Percentiles rank a stretch among this genome's conserved stretches.
These are phyloP conservation scores for Xerus rutilus DNA, from an alignment of 2,797 vertebrate genomes.

Conservation along the genomic window DNA sequence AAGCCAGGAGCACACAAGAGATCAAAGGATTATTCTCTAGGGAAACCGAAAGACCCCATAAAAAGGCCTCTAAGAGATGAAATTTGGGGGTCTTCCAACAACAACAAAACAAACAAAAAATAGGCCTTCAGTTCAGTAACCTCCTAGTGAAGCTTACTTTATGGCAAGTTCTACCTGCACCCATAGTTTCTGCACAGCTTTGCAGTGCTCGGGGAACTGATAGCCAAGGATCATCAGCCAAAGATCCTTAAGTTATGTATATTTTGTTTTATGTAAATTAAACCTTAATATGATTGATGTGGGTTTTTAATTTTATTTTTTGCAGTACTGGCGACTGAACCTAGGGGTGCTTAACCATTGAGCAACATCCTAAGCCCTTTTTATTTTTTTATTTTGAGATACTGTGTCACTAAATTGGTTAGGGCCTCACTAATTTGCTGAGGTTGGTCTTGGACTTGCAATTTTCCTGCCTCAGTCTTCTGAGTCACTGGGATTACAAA, in stretches of 20 bases:
- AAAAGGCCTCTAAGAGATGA: constrained; percentile 17
- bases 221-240: neutral
- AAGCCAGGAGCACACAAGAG: neutral
- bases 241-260: constrained; percentile 38
- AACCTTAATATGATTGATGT: constrained; percentile 1
- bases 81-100: constrained; percentile 26
- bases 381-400: too few relatives aligned
- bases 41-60: neutral
- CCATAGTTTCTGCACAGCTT: constrained; percentile 31
- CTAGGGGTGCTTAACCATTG: too few relatives aligned
- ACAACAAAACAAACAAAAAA: neutral
- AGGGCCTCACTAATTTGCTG: too few relatives aligned
- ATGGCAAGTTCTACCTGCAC: neutral
- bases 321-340: too few relatives aligned
- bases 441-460: too few relatives aligned
- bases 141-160: neutral
- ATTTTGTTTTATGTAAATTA: constrained; percentile 62
- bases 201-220: neutral
- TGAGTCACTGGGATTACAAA: too few relatives aligned
- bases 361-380: too few relatives aligned
- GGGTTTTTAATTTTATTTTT: neutral
- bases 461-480: too few relatives aligned
- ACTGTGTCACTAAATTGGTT: too few relatives aligned
- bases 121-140: neutral
- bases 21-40: constrained; percentile 39